These are phyloP conservation scores for Muntiacus reevesi DNA, from an alignment of 2,113 vertebrate genomes.

Conservation along the genomic window DNA sequence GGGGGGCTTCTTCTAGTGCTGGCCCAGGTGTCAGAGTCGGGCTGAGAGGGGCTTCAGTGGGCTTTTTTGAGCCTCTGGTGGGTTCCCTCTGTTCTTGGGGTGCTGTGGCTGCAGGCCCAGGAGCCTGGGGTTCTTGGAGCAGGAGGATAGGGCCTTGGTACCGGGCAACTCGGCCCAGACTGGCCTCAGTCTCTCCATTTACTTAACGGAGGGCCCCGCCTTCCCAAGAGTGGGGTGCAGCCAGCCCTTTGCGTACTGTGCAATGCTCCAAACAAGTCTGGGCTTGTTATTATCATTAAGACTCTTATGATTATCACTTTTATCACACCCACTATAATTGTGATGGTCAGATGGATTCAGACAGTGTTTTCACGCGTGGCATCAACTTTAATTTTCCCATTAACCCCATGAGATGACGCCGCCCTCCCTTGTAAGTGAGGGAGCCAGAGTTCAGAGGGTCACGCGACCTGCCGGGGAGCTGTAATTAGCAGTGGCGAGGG, in stretches of 20 bases:
- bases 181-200: background rate
- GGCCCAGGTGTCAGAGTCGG: background rate
- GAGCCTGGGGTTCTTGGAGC: background rate
- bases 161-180: accelerated
- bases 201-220: background rate
- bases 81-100: no score
- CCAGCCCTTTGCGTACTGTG: background rate
- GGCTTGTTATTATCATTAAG: background rate
- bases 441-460: background rate
- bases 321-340: background rate
- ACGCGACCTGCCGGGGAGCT: accelerated
- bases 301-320: background rate
- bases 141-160: no score
- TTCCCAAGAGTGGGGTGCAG: accelerated
- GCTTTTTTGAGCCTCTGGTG: background rate
- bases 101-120: accelerated
- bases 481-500: accelerated
- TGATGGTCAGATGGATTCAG: background rate
- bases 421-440: background rate
- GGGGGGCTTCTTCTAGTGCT: accelerated
- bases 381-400: background rate
- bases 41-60: background rate
- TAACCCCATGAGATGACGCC: accelerated
- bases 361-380: background rate
- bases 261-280: accelerated